Percentiles rank a stretch among this genome's conserved stretches.
Conservation (phyloP, 2,113 vertebrate genomes). For the Sturnus vulgaris region DNA sequence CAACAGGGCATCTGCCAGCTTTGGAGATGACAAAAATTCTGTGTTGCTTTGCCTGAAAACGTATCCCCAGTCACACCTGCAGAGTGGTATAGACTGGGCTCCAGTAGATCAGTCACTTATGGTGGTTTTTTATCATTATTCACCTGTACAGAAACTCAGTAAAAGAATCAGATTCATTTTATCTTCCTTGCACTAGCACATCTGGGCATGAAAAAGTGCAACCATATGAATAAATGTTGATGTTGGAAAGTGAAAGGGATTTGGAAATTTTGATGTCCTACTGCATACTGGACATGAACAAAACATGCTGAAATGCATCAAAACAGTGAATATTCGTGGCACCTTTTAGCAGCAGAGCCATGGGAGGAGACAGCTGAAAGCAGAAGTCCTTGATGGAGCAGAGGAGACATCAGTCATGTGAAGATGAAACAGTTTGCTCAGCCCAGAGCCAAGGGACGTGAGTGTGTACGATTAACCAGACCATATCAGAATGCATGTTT, state of each 20-base stretch:
- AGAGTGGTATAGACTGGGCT: not conserved
- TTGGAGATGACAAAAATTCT: not conserved
- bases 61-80: not conserved
- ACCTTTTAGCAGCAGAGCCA: not conserved
- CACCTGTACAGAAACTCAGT: not conserved
- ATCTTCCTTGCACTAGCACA: not conserved
- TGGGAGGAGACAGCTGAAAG: not conserved
- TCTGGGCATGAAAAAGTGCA: not conserved
- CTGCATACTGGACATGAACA: not conserved
- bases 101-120: not conserved
- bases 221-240: not conserved
- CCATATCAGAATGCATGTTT: not conserved
- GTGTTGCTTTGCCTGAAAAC: not conserved
- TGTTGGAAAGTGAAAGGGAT: not conserved
- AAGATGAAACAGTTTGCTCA: not conserved
- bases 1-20: not conserved
- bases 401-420: not conserved
- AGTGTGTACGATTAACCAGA: not conserved
- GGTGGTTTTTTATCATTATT: not conserved
- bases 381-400: not conserved
- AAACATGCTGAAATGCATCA: not conserved
- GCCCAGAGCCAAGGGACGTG: not conserved
- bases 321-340: not conserved
- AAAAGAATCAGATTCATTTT: not conserved
- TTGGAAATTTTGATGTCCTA: not conserved